These are phyloP conservation scores for Vollenhovia emeryi DNA, from an alignment of 1,140 invertebrate species.

Conservation along the genomic window DNA sequence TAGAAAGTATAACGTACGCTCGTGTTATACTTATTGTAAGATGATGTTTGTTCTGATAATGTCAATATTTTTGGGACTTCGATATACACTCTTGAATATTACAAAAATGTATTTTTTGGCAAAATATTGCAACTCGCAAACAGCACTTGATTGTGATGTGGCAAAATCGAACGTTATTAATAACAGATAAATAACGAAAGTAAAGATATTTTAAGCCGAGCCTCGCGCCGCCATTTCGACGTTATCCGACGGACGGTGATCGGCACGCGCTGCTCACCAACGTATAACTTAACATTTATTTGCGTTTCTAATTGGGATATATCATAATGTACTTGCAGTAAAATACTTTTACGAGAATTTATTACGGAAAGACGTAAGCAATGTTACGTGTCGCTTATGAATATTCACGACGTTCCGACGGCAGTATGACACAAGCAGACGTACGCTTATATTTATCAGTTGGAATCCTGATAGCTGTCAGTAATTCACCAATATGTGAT, in stretches of 20 bases:
- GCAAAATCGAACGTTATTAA: neutral
- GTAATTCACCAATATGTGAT: neutral
- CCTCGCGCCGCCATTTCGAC: neutral
- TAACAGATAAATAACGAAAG: neutral
- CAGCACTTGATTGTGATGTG: neutral
- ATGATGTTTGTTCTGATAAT: conserved; percentile 3
- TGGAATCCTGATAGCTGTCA: conserved; percentile 3
- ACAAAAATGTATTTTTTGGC: neutral
- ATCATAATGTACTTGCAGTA: conserved; percentile 1
- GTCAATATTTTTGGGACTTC: neutral
- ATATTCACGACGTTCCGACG: neutral
- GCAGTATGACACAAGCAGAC: neutral
- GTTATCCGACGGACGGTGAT: conserved; percentile 12
- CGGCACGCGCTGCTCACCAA: neutral
- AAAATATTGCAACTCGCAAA: neutral
- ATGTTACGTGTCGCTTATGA: neutral
- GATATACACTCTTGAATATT: neutral
- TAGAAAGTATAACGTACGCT: neutral
- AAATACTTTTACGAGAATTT: conserved; percentile 29
- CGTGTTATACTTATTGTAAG: neutral
- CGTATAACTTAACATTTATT: conserved; percentile 25
- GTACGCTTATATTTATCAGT: neutral
- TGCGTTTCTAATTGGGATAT: conserved; percentile 17
- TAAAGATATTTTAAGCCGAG: neutral
- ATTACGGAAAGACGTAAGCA: conserved; percentile 10